Base-by-base conservation (phyloP, 2,888 invertebrate genomes). In the Pegoplata infirma region DNA sequence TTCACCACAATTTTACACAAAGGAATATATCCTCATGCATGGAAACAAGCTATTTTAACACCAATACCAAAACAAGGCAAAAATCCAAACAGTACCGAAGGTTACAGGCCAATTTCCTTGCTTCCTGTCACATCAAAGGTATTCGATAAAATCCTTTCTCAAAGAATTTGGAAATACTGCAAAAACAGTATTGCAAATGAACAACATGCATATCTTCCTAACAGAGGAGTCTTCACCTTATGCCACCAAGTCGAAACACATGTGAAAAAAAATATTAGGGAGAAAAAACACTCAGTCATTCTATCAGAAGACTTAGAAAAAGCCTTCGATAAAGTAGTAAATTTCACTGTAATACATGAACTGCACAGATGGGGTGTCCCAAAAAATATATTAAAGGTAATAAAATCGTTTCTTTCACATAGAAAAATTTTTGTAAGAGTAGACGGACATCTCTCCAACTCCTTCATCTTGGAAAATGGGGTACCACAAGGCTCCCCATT, bases 231-330 rank as follows among this genome's bases (percentile, higher is more conserved):
- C 28, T 47, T 46, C 40, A 63, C 49, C 7, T 6, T 56, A n/a
- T 73, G 40, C 49, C 67, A 59, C 8, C n/a, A 49, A 32, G 2
- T 67, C n/a, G 59, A 61, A n/a, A 19, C 25, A 7, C 12, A 67
- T 8, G 12, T 74, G 1, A 69, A 68, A 40, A 10, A 63, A 10
- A 49, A 63, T 8, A 28, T 36, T 0, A 55, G 25, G 14, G 12
- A n/a, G 12, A 44, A 55, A 7, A 61, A 55, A 21, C 56, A 68
- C 12, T 53, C 17, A 4, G n/a, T 58, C 3, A 56, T 69, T 16
- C 6, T 69, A 2, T 64, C 63, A 6, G 46, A 69, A 64, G 64
- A 69, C 8, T 25, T 76, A 10, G 69, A 76, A 32, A 64, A 76
- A 40, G 69, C 64, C 0, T 69, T 69, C 12, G 76, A 58, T n/a